Conservation (phyloP, 2,113 vertebrate genomes). For the Rhizomys pruinosus region DNA sequence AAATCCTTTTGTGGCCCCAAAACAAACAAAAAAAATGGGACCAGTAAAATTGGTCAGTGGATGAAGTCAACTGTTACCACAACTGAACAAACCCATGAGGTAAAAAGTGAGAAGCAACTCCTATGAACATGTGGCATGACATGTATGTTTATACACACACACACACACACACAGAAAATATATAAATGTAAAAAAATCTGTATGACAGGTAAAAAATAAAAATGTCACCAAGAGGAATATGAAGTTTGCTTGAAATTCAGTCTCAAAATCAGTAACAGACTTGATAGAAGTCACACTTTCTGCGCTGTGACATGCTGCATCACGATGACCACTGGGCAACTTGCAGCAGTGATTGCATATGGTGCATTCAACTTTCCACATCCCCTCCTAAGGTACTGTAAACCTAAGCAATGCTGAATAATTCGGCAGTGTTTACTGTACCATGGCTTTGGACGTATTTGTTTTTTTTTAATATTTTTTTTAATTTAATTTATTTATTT, state of each 20-base stretch:
- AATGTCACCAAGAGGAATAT: not conserved
- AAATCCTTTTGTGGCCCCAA: too few relatives aligned
- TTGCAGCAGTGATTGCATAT: not conserved
- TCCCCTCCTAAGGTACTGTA: not conserved
- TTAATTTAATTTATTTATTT: too few relatives aligned
- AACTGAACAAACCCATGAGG: not conserved
- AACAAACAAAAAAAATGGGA: not conserved
- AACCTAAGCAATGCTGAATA: not conserved
- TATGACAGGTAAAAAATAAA: not conserved
- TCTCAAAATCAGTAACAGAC: not conserved
- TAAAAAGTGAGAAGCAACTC: not conserved
- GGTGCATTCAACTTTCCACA: too few relatives aligned
- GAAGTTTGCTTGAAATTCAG: slow-evolving; percentile 38
- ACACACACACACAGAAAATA: not conserved
- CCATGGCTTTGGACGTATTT: too few relatives aligned
- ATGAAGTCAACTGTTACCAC: not conserved
- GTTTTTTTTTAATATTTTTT: too few relatives aligned
- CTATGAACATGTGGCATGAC: not conserved
- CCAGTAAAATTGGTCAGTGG: not conserved
- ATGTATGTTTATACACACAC: not conserved
- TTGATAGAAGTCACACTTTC: not conserved
- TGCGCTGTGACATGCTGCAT: not conserved
- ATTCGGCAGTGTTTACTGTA: not conserved
- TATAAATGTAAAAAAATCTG: not conserved
- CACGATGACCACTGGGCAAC: not conserved